These are phyloP conservation scores for Caenorhabditis wallacei DNA, from an alignment of 2,888 invertebrate species.

Conservation along the genomic window DNA sequence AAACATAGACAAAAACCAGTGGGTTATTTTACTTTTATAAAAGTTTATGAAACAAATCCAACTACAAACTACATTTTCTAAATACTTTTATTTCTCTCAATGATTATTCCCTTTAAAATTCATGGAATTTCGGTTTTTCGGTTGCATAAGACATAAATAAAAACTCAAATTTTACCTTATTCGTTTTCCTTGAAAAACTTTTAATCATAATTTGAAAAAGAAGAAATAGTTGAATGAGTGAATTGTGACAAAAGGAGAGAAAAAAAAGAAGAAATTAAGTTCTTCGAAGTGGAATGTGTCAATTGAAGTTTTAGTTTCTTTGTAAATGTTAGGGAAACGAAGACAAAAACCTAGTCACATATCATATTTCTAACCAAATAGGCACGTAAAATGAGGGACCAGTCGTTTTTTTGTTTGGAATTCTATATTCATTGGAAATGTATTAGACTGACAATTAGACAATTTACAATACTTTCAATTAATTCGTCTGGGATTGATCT, in stretches of 20 bases:
- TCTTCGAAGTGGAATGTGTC: conserved; percentile 19
- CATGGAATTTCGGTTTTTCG: not conserved
- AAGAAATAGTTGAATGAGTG: not conserved
- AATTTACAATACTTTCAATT: too few relatives aligned
- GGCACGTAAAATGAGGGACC: not conserved
- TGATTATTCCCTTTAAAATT: too few relatives aligned
- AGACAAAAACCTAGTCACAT: conserved; percentile 11
- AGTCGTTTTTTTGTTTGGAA: not conserved
- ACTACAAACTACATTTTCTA: not conserved
- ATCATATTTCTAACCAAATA: conserved; percentile 60
- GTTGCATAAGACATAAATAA: too few relatives aligned
- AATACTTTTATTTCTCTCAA: too few relatives aligned
- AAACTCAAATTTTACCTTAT: not conserved
- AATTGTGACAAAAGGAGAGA: not conserved
- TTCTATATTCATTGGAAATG: conserved; percentile 8
- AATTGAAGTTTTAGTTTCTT: conserved; percentile 22
- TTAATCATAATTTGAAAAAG: conserved; percentile 6
- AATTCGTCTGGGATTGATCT: too few relatives aligned
- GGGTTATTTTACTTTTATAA: too few relatives aligned
- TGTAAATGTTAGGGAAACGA: not conserved
- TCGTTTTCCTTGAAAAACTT: conserved; percentile 2
- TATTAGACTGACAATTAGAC: too few relatives aligned
- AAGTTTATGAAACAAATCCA: too few relatives aligned
- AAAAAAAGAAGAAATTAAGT: not conserved
- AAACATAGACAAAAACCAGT: too few relatives aligned